Percentiles rank a stretch among this genome's conserved stretches.
These are phyloP conservation scores for Oryzaephilus surinamensis DNA, from an alignment of 1,140 invertebrate species.

Conservation along the genomic window DNA sequence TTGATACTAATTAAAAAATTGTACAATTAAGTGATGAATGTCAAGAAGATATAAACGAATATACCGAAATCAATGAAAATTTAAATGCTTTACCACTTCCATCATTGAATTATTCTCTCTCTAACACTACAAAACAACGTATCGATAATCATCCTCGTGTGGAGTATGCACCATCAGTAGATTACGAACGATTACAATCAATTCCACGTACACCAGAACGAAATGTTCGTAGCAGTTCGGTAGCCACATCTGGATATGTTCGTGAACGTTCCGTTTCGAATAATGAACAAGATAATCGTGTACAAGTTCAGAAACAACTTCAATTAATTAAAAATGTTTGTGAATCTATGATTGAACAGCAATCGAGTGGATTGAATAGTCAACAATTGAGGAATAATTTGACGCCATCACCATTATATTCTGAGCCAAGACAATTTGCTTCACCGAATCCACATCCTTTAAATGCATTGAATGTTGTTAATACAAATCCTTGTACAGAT, in stretches of 20 bases:
- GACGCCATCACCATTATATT: conserved; percentile 29
- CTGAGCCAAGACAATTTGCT: conserved; percentile 21
- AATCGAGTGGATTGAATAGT: conserved; percentile 12
- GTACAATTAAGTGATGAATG: conserved; percentile 25
- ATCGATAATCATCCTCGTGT: too few species aligned
- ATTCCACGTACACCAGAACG: conserved; percentile 1
- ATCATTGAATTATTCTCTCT: conserved; percentile 16
- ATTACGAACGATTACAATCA: conserved; percentile 1
- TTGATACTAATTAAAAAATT: not conserved
- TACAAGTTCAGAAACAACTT: conserved; percentile 31
- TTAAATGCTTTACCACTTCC: conserved; percentile 15
- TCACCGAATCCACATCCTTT: conserved; percentile 20
- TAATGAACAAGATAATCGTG: conserved; percentile 11
- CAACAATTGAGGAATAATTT: conserved; percentile 31
- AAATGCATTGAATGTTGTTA: conserved; percentile 23
- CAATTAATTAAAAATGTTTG: conserved; percentile 33
- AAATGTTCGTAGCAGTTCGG: not conserved
- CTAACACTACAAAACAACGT: too few species aligned
- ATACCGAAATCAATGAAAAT: conserved; percentile 22
- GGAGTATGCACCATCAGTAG: not conserved
- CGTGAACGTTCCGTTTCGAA: conserved; percentile 6
- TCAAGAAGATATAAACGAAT: conserved; percentile 27
- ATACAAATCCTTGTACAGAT: conserved; percentile 17
- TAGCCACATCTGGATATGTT: too few species aligned
- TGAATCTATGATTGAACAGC: conserved; percentile 32